phyloP scores from a whole-genome alignment of 2,113 vertebrate species.

The Poicephalus meyeri region DNA sequence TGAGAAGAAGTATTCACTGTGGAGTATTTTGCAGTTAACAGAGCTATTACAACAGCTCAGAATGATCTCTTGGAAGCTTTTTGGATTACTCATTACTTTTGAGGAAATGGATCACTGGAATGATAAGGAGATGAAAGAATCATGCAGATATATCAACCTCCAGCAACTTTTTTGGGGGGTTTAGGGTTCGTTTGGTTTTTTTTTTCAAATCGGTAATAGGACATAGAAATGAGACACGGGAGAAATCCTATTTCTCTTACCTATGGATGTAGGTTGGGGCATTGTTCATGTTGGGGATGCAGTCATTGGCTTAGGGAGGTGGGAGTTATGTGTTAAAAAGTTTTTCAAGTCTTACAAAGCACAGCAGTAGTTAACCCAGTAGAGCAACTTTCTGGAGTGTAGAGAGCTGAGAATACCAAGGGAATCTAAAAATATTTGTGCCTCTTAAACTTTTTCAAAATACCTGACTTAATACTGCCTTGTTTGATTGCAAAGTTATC shows the following conservation, averaged over 20 bases:
- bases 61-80: neutral
- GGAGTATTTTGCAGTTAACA: neutral
- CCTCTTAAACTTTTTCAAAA: neutral
- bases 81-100: neutral
- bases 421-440: neutral
- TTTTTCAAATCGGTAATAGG: neutral
- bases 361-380: neutral
- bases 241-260: neutral
- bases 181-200: neutral
- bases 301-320: neutral
- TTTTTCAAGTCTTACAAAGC: neutral
- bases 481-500: neutral
- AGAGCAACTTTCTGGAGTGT: neutral
- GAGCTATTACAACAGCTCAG: neutral
- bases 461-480: neutral
- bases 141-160: neutral
- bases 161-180: neutral
- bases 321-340: neutral
- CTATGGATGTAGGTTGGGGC: neutral
- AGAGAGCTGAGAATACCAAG: neutral
- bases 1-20: neutral
- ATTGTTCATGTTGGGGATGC: neutral
- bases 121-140: neutral
- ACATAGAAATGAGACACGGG: neutral
- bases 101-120: neutral